Conservation (phyloP, 2,888 invertebrate species). For the Laothoe populi region DNA sequence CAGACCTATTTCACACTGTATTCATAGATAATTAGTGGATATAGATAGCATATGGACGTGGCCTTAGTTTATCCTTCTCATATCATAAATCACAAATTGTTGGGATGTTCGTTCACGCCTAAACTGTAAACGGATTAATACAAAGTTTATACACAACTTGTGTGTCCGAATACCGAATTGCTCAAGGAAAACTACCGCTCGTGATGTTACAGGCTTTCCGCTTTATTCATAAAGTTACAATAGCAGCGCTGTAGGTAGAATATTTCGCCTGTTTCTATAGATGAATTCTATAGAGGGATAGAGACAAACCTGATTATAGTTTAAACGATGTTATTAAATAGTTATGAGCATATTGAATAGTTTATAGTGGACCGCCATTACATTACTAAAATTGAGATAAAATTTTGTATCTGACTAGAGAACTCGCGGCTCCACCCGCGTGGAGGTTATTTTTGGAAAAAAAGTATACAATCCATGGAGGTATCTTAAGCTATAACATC, state of each 20-base stretch:
- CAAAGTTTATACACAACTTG: constrained; percentile 2
- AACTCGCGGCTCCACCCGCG: too few species aligned
- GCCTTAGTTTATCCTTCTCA: constrained; percentile 8
- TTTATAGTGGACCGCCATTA: too few species aligned
- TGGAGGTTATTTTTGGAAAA: too few species aligned
- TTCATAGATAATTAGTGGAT: constrained; percentile 1
- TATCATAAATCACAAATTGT: constrained; percentile 22
- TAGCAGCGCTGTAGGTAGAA: neutral
- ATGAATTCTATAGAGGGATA: neutral
- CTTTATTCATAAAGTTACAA: neutral
- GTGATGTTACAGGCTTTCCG: neutral
- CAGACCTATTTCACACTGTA: constrained; percentile 18
- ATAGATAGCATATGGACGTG: constrained; percentile 10
- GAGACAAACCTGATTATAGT: neutral
- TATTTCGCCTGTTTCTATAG: neutral
- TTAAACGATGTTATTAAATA: too few species aligned
- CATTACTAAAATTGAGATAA: too few species aligned
- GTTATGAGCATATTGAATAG: too few species aligned
- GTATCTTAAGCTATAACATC: too few species aligned
- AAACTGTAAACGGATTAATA: constrained; percentile 24
- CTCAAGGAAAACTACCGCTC: constrained; percentile 1
- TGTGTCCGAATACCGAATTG: constrained; percentile 9
- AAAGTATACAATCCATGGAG: too few species aligned
- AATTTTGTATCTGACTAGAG: too few species aligned
- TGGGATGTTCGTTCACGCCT: constrained; percentile 21